Evolutionary conservation across 53 echinoderm and acorn worm species (phyloP), one percentile per base, ranked within the genome.

Genomic region (Patiria pectinifera): DNA sequence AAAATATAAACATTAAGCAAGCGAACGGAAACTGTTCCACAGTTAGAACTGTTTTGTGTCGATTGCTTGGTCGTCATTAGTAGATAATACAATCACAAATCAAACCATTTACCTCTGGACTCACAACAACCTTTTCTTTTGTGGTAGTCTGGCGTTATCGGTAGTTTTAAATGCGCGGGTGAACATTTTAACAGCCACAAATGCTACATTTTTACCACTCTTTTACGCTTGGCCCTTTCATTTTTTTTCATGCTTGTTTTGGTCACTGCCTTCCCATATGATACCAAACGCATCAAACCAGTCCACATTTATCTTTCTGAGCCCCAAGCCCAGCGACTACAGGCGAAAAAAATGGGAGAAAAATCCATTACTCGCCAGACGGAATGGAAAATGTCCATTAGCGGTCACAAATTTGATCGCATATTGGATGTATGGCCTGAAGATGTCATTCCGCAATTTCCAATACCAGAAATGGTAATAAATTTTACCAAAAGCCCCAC

Each of bases 381-480:
- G 22, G 74, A 23, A 23, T 74, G 74, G 24, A 24, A 74, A 74
- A 74, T 74, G 23, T 74, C 74, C 22, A 24, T 74, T 74, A 74
- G 8, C 74, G 10, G 74, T 4, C n/a, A 74, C 22, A 74, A 24
- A 74, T 74, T 74, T 74, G 23, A 74, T 23, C 3, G 24, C 74
- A 74, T 74, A 74, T 74, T 23, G 24, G 74, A 23, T 24, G 74
- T 16, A 74, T 74, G 74, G 22, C 74, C 74, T 9, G 74, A 74
- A 23, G 74, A 74, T 24, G 74, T 74, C 24, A n/a, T 74, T 74
- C 74, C 3, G 74, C 74, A 74, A 74, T 74, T 74, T 74, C 74
- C 74, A 74, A 23, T 74, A 19, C 22, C 10, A 74, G 24, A 16
- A n/a, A 9, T 2, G 69, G 53, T 66, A 66, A 66, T 66, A 66